A percentile compares a stretch with the other conserved stretches of the same genome.
phyloP scores from a whole-genome alignment of 2,888 invertebrate species.

The Pelosia muscerda region DNA sequence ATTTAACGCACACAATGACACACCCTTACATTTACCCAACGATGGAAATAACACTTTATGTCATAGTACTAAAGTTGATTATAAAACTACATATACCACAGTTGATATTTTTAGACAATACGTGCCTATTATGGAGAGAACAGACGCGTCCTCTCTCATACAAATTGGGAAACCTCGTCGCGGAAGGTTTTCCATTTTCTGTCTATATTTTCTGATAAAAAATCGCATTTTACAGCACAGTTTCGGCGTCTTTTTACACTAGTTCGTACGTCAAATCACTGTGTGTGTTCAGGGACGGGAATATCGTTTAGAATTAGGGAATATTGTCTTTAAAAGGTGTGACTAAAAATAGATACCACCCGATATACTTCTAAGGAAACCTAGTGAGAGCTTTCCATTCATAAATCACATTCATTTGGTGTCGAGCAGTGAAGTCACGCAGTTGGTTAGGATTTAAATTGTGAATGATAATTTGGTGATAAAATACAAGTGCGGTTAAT shows the following conservation, averaged over 20 bases:
- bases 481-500: slow-evolving; percentile 41
- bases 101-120: slow-evolving; percentile 84
- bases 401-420: slow-evolving; percentile 80
- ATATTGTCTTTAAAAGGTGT: slow-evolving; percentile 48
- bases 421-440: slow-evolving; percentile 72
- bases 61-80: slow-evolving; percentile 31
- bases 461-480: slow-evolving; percentile 59
- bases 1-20: slow-evolving; percentile 59
- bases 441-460: slow-evolving; percentile 57
- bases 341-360: slow-evolving; percentile 75
- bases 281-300: slow-evolving; percentile 56
- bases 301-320: slow-evolving; percentile 40
- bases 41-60: slow-evolving; percentile 49
- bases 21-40: slow-evolving; percentile 31
- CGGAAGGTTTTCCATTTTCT: slow-evolving; percentile 78
- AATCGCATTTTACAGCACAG: slow-evolving; percentile 67
- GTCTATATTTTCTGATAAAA: slow-evolving; percentile 72
- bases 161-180: slow-evolving; percentile 77
- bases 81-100: slow-evolving; percentile 23
- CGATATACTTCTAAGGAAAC: slow-evolving; percentile 68
- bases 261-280: slow-evolving; percentile 49
- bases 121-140: slow-evolving; percentile 73
- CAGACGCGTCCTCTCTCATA: slow-evolving; percentile 84
- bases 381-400: slow-evolving; percentile 76
- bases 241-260: slow-evolving; percentile 52